Evolutionary conservation across 1,140 invertebrate genomes (phyloP).

Genomic region (Solen grandis): DNA sequence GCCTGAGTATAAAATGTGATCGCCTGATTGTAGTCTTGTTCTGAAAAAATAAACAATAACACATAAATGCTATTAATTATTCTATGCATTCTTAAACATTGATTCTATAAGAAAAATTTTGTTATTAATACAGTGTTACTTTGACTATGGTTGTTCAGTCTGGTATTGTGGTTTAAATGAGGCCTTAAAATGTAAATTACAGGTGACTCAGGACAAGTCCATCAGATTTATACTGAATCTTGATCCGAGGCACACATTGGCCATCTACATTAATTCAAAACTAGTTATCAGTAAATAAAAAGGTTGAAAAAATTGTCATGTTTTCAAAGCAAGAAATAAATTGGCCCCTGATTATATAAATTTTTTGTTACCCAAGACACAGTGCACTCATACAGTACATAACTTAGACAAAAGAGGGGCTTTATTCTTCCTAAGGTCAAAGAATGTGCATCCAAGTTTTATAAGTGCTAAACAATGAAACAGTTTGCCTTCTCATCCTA

Average conservation of each 20-base stretch:
- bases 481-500: no score
- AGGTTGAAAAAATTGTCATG: no score
- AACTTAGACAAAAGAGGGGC: no score
- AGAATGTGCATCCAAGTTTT: no score
- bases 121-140: conserved; percentile 38
- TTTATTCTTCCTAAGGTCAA: no score
- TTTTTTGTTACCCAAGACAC: no score
- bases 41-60: conserved; percentile 84
- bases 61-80: background rate
- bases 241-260: conserved; percentile 20
- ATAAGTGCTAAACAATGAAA: no score
- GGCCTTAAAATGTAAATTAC: conserved; percentile 46
- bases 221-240: conserved; percentile 39
- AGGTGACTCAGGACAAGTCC: conserved; percentile 47
- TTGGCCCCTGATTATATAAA: no score
- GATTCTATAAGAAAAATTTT: background rate
- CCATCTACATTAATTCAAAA: no score
- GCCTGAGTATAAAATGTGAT: conserved; percentile 95
- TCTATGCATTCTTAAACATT: background rate
- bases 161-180: conserved; percentile 24
- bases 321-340: no score
- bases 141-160: conserved; percentile 45
- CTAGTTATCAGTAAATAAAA: no score
- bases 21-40: conserved; percentile 93
- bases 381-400: no score